Percentiles rank a stretch among this genome's conserved stretches.
Conservation (phyloP, 2,797 vertebrate genomes). For the Cercopithecus diana region DNA sequence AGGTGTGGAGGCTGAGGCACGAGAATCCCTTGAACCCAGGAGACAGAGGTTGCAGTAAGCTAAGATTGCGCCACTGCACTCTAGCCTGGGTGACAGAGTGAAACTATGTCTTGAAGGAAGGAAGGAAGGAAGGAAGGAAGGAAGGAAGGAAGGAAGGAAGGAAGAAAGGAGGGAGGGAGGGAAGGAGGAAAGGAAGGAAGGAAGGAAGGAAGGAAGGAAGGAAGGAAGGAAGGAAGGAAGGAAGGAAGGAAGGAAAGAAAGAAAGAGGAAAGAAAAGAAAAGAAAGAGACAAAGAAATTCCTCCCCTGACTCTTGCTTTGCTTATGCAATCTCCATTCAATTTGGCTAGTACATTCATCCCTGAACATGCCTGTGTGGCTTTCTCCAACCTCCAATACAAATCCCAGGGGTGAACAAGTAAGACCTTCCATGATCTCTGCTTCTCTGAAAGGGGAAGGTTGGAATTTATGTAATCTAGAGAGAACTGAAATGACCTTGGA, state of each 20-base stretch:
- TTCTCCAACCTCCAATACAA: conserved; percentile 34
- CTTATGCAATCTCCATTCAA: background rate
- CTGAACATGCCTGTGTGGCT: background rate
- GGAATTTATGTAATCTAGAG: background rate
- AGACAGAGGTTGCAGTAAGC: no score
- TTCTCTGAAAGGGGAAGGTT: background rate
- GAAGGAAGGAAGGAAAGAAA: no score
- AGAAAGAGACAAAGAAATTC: background rate
- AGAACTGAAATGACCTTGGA: conserved; percentile 26
- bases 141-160: background rate
- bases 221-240: no score
- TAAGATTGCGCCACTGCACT: no score
- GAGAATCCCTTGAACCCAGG: no score
- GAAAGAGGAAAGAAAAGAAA: no score
- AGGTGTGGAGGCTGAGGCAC: no score
- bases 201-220: fast-evolving
- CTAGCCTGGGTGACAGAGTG: no score
- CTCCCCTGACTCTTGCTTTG: background rate
- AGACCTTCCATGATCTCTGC: conserved; percentile 36
- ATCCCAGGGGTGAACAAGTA: conserved; percentile 19
- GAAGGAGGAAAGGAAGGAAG: background rate
- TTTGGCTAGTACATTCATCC: background rate
- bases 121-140: no score
- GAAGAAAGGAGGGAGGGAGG: fast-evolving
- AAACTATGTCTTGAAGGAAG: no score